phyloP scores from a whole-genome alignment of 1,140 invertebrate species.

The Anoplolepis gracilipes region DNA sequence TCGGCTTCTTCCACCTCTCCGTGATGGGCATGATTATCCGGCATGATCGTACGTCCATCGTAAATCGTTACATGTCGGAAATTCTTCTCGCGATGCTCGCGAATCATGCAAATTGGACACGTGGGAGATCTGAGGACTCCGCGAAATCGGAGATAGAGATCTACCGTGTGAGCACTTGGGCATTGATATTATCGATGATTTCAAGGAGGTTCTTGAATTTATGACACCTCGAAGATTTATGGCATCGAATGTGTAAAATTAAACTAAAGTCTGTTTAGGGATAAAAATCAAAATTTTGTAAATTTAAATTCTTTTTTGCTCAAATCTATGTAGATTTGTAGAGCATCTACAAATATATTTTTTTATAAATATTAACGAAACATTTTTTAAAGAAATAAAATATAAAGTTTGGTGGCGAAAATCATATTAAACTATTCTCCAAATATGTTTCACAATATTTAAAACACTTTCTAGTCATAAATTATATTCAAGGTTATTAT shows the following conservation, averaged over 20 bases:
- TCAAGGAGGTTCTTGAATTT: not conserved
- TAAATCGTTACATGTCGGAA: conserved; percentile 68
- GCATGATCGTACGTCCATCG: conserved; percentile 61
- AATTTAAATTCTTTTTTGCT: not conserved
- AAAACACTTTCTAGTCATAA: too few species aligned
- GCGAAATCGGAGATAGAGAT: not conserved
- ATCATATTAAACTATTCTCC: too few species aligned
- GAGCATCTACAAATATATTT: not conserved
- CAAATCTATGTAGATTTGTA: not conserved
- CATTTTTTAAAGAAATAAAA: too few species aligned
- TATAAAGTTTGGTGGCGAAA: too few species aligned
- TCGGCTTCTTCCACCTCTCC: conserved; percentile 58
- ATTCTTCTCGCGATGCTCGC: conserved; percentile 46
- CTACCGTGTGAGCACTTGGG: too few species aligned
- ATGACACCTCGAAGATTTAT: not conserved
- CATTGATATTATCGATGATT: not conserved
- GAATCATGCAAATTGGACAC: conserved; percentile 32
- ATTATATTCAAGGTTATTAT: too few species aligned
- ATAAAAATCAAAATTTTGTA: not conserved
- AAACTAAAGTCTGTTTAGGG: not conserved
- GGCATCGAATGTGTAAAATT: not conserved
- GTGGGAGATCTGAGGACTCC: not conserved
- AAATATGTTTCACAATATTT: too few species aligned
- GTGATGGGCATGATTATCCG: conserved; percentile 64
- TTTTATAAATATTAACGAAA: not conserved